phyloP scores from a whole-genome alignment of 2,113 vertebrate genomes.

The Chinchilla lanigera region DNA sequence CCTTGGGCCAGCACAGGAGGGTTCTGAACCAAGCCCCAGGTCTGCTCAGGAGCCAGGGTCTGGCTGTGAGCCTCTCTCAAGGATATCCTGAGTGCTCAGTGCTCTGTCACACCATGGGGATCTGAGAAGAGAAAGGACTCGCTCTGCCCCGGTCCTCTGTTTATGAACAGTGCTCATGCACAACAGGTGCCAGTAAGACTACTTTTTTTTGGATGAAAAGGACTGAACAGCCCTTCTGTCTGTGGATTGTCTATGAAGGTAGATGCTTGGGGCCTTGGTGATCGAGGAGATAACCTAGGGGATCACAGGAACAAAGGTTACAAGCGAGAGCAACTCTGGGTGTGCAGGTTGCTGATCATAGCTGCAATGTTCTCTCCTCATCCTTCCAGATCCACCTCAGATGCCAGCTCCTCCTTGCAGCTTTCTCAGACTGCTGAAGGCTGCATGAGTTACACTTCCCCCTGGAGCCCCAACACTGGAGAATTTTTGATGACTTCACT shows the following conservation, averaged over 20 bases:
- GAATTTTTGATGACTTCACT: neutral
- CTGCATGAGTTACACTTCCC: neutral
- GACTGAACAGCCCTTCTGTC: neutral
- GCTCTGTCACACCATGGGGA: neutral
- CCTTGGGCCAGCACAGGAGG: neutral
- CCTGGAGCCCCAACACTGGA: neutral
- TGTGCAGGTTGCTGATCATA: neutral
- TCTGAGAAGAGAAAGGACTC: neutral
- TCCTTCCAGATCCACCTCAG: neutral
- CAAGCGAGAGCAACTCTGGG: neutral
- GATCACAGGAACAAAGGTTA: neutral
- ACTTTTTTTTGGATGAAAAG: neutral
- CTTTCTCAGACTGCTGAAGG: neutral
- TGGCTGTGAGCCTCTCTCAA: neutral
- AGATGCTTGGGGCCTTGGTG: neutral
- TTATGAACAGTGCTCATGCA: neutral
- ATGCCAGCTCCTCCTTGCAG: neutral
- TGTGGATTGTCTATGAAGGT: neutral
- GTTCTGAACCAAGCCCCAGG: neutral
- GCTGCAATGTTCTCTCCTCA: neutral
- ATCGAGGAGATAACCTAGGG: neutral
- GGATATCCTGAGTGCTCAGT: neutral
- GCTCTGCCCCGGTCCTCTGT: neutral
- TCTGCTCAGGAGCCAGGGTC: neutral
- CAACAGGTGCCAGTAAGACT: neutral